phyloP scores from a whole-genome alignment of 2,113 vertebrate genomes.

The Gopherus evgoodei region DNA sequence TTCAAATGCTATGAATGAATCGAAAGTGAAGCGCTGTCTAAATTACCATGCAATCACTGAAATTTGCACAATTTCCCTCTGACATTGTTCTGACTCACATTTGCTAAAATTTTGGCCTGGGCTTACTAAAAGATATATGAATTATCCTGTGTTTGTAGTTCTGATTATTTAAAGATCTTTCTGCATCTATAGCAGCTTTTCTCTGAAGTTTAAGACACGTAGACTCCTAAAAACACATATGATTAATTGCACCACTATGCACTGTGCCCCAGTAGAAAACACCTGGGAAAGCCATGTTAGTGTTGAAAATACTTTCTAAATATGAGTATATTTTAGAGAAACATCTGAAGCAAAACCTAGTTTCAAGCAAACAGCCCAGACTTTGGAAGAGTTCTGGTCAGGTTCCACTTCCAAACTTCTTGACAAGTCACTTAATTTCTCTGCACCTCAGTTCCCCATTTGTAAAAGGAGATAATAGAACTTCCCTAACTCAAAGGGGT shows the following conservation, averaged over 20 bases:
- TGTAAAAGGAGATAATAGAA: neutral
- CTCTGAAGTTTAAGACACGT: slow-evolving; percentile 1
- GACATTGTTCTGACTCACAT: neutral
- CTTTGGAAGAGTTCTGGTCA: neutral
- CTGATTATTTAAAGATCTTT: slow-evolving; percentile 60
- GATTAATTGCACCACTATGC: slow-evolving; percentile 44
- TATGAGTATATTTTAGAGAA: neutral
- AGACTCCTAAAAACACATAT: neutral
- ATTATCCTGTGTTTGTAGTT: neutral
- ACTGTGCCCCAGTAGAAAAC: slow-evolving; percentile 45
- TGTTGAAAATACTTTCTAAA: neutral
- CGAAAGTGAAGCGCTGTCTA: fast-evolving
- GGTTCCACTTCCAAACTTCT: neutral
- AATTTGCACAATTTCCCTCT: neutral
- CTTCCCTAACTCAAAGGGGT: neutral
- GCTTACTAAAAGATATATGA: slow-evolving; percentile 1
- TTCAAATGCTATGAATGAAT: fast-evolving
- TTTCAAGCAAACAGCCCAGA: neutral
- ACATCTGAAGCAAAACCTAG: neutral
- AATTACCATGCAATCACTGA: fast-evolving
- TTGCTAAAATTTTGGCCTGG: neutral
- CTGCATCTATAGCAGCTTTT: slow-evolving; percentile 41
- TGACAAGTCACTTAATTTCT: neutral
- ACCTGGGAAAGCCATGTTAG: slow-evolving; percentile 49
- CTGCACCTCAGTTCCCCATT: neutral